Evolutionary conservation across 1,140 invertebrate genomes (phyloP), one percentile per base, ranked within the genome.

Genomic region (Oncopodura yosiiana): DNA sequence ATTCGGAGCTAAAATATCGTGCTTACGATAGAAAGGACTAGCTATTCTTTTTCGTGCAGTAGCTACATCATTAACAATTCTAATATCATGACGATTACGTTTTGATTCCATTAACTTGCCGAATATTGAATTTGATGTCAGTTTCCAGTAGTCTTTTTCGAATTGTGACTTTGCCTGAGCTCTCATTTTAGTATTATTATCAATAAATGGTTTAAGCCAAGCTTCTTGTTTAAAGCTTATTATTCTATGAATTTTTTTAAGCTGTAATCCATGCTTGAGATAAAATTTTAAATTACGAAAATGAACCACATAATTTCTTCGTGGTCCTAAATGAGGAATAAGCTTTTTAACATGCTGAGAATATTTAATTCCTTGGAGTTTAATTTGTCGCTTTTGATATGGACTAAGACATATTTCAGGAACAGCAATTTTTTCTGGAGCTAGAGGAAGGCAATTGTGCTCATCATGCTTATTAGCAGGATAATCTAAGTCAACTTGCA

Each of bases 261-360:
- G 41, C 57, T 65, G 66, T 26, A 78, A 38, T 29, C 74, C 75
- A 51, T 67, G 19, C 43, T 68, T 45, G 19, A 76, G 14, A 58
- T 68, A 73, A 64, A 74, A 72, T 67, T 75, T 65, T 30, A 77
- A 67, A 64, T 70, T 73, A 54, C 61, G 51, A 66, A 74, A 74
- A 66, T 77, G 75, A 34, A 77, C 68, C 34, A 71, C 61, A 67
- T 76, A 77, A 27, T 71, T 71, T 51, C 60, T 57, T 69, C 69
- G 69, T 24, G 58, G 32, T 30, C 56, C 36, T 34, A 60, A 53
- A 46, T 58, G 61, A 24, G 52, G 57, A 27, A 58, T 27, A 8
- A 68, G 51, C 55, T 67, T 66, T 32, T 19, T 11, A 27, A 51
- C 43, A 46, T 56, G 12, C 19, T 48, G n/a, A 34, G 16, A 29